Evolutionary conservation across 1,140 invertebrate species (phyloP), one percentile per base, ranked within the genome.

Genomic region (Rhynchophorus ferrugineus): DNA sequence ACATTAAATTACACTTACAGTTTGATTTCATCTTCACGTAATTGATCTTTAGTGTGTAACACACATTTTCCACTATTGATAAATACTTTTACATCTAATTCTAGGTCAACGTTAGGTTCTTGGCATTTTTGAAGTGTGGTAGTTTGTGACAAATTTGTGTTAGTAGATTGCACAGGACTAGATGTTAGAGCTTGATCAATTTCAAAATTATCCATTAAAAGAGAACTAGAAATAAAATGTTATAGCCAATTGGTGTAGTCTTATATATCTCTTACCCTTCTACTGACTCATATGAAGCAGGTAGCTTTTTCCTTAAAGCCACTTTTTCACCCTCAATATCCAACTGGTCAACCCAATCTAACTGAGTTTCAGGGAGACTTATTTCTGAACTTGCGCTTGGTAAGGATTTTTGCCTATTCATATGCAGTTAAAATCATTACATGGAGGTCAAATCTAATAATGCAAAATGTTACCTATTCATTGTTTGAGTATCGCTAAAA

Each of bases 1-100:
- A 21, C 1, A 9, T 3, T 5, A 29, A 29, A 29, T 6, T 6
- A 29, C 29, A 52, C 57, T 58, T 62, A 79, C 76, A 77, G 69
- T 69, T 75, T 79, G 6, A 78, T 67, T 58, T 85, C 81, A 42
- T 91, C 88, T 34, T 91, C 87, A 52, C 75, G 79, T 0, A 72
- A 70, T 16, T 75, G 71, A 66, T 93, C 89, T 71, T 94, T 95
- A 0, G 93, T 95, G 71, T 97, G 93, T 2, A 98, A 74, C 19
- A 95, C 91, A 73, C 94, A 98, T 73, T 96, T 95, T 1, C 94
- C 95, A 61, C 91, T 93, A 66, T 95, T 95, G 44, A 98, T 95
- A 50, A 95, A 81, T 21, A 98, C 91, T 73, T 95, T 95, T 0
- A 98, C 87, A 71, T 97, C 93, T 54, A 98, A 73, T 68, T 97